Evolutionary conservation across 2,113 vertebrate species (phyloP), one percentile per base, ranked within the genome.

Genomic region (Chloropsis hardwickii): DNA sequence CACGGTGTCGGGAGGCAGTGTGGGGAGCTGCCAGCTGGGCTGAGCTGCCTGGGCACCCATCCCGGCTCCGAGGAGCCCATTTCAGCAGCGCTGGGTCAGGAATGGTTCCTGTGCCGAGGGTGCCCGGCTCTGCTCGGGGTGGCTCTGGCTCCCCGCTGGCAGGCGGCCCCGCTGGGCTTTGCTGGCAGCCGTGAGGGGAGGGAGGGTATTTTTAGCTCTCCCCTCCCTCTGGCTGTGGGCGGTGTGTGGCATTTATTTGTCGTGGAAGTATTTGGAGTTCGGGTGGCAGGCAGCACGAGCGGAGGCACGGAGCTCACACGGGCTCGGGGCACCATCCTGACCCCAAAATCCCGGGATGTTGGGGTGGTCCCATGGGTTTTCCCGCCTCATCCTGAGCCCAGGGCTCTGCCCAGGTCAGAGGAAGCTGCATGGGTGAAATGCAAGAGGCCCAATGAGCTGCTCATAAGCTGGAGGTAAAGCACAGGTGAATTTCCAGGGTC

Each of bases 191-290:
- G 0, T 20, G 4, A 79, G 66, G 84, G 82, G 66, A 90, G 74
- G 74, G 72, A 90, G 74, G 74, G 72, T 90, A 95, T 96, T 96
- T 97, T 96, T 93, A 94, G 88, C 88, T 73, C 44, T 66, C 58
- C 71, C 28, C 72, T 90, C 94, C 90, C 50, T 81, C 82, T 58
- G 66, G 82, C 90, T 83, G 94, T 94, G 85, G 95, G 95, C 0
- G 60, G 85, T 3, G 45, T 76, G 82, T 95, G 90, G 92, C 79
- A 50, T 82, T 90, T 86, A 77, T 94, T 95, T 90, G 90, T 70
- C 0, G 1, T 50, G 89, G 39, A 47, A 94, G 74, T 69, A 5
- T 79, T 77, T 48, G 88, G 74, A 88, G 71, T 35, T 53, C 2
- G 80, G 53, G 66, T 51, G 91, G 64, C 78, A 66, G 83, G 86